Conservation (phyloP, 2,888 invertebrate species). For the Hyles lineata region DNA sequence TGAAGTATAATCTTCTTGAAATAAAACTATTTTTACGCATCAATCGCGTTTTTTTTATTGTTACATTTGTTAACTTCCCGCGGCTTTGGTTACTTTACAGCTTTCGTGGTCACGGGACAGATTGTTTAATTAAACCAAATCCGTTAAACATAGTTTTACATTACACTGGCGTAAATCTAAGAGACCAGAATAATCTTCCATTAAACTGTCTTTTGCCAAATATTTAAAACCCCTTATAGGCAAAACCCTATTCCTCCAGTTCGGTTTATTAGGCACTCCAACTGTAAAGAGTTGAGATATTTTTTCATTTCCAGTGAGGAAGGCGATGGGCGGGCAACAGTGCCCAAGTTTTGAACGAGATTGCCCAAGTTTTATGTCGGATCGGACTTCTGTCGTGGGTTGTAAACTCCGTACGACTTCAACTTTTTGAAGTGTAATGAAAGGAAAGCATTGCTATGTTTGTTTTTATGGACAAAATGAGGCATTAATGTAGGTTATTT, state of each 20-base stretch:
- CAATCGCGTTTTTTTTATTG: too few species aligned
- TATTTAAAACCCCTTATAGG: not conserved
- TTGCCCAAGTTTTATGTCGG: conserved; percentile 28
- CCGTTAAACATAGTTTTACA: too few species aligned
- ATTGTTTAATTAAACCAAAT: too few species aligned
- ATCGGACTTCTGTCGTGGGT: conserved; percentile 25
- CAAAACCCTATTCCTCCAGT: not conserved
- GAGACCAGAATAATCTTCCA: too few species aligned
- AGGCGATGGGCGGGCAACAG: not conserved
- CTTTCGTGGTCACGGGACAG: too few species aligned
- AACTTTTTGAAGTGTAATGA: conserved; percentile 23
- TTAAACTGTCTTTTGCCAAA: not conserved
- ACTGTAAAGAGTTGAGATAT: conserved; percentile 1
- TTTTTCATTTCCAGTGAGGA: conserved; percentile 22
- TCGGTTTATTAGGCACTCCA: conserved; percentile 2
- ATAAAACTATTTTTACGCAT: too few species aligned
- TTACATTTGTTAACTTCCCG: too few species aligned
- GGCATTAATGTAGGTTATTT: not conserved
- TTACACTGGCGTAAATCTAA: too few species aligned
- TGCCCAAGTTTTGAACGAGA: conserved; percentile 23
- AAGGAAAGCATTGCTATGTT: conserved; percentile 8
- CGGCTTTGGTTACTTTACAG: too few species aligned
- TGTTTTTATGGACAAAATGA: not conserved
- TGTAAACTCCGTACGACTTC: conserved; percentile 12
- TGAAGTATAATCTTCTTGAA: too few species aligned